Evolutionary conservation across 2,888 invertebrate species (phyloP).

Genomic region (Rhogogaster chlorosoma): DNA sequence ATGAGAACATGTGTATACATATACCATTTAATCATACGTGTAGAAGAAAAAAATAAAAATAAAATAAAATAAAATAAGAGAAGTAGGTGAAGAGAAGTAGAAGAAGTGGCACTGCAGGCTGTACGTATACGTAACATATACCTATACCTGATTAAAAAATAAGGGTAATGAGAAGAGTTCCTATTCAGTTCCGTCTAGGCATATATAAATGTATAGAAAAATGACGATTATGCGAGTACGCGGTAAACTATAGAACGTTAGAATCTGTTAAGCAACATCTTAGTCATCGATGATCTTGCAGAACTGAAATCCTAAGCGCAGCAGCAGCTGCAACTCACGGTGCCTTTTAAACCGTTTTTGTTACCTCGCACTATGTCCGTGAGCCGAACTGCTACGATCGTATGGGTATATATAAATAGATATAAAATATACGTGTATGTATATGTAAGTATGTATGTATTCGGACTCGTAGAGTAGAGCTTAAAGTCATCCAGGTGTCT

Average conservation of each 20-base stretch:
- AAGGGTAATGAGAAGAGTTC: too few relatives aligned
- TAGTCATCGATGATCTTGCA: slow-evolving; percentile 13
- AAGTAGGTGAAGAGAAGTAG: neutral
- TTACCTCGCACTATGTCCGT: slow-evolving; percentile 18
- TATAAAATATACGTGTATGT: neutral
- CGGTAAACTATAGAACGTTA: neutral
- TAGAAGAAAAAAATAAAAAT: neutral
- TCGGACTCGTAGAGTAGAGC: neutral
- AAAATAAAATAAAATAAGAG: neutral
- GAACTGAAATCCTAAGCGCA: neutral
- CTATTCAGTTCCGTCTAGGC: neutral
- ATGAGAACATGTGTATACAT: neutral
- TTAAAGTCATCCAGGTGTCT: neutral
- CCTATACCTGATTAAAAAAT: too few relatives aligned
- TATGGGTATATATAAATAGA: neutral
- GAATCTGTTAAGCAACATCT: neutral
- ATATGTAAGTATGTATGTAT: neutral
- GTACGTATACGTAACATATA: too few relatives aligned
- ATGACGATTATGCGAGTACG: neutral
- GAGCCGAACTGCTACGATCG: neutral
- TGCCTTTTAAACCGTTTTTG: neutral
- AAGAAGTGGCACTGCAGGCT: neutral
- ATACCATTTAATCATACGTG: neutral
- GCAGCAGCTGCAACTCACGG: neutral
- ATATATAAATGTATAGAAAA: neutral